Percentiles rank a stretch among this genome's conserved stretches.
These are phyloP conservation scores for Erebia ligea DNA, from an alignment of 2,888 invertebrate species.

Conservation along the genomic window DNA sequence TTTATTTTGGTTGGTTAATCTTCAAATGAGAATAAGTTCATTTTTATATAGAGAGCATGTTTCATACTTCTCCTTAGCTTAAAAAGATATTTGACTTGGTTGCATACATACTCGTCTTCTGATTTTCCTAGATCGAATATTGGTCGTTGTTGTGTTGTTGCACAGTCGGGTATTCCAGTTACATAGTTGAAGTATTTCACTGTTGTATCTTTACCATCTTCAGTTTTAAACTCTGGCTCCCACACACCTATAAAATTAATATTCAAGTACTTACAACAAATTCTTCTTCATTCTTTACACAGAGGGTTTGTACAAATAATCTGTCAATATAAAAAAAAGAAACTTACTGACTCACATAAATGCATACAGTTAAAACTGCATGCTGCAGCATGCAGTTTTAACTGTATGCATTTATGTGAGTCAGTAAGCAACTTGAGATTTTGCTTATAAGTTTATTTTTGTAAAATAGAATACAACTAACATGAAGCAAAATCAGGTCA, in stretches of 20 bases:
- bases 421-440: too few species aligned
- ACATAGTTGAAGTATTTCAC: conserved; percentile 83
- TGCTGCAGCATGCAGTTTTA: too few species aligned
- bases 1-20: too few species aligned
- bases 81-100: conserved; percentile 21
- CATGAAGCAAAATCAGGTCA: too few species aligned
- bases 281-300: neutral
- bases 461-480: too few species aligned
- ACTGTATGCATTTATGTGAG: too few species aligned
- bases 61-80: neutral
- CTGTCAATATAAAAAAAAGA: too few species aligned
- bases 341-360: too few species aligned
- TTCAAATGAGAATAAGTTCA: too few species aligned
- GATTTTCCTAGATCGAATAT: conserved; percentile 85
- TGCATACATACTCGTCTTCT: conserved; percentile 79
- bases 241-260: conserved; percentile 67
- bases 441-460: too few species aligned
- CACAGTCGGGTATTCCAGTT: conserved; percentile 87
- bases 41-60: neutral
- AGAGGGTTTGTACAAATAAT: too few species aligned
- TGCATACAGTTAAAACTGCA: too few species aligned
- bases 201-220: conserved; percentile 82
- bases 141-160: conserved; percentile 86
- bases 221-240: conserved; percentile 86
- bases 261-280: neutral